Base-by-base conservation (phyloP, 2,797 vertebrate genomes). In the Helostoma temminkii region DNA sequence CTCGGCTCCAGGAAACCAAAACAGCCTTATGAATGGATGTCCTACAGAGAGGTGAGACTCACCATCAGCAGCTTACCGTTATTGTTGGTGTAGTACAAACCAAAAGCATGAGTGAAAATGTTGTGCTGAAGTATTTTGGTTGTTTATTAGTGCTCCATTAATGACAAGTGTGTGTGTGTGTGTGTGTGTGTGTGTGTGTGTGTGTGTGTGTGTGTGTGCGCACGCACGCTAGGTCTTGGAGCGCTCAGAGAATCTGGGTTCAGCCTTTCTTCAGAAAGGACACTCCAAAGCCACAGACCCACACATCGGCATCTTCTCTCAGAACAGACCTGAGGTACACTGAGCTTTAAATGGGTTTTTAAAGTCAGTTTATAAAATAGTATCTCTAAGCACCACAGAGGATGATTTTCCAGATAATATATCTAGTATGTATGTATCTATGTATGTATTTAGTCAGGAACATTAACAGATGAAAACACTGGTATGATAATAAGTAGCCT, bases 291-390 rank as follows among this genome's bases (percentile, higher is more conserved):
- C 84, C 26, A 58, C 80, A 0, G 80, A 94, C 55, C 92, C 94
- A 9, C 91, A 93, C 69, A 82, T 98, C 6, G 97, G 97, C 83
- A 95, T 98, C 82, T 98, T 98, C 66, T 92, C 96, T 48, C 97
- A 98, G 82, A 98, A 97, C 92, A 94, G 96, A 88, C 95, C 96
- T 1, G 97, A 98, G 96, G 97, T 98, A 93, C 64, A 5, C 30
- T 8, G 26, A 26, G 26, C 26, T 26, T 26, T 26, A 26, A 3
- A 26, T 3, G 3, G 26, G 6, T 26, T 26, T 26, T 26, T 6
- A 26, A 6, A 26, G n/a, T n/a, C n/a, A n/a, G n/a, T n/a, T n/a
- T n/a, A n/a, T n/a, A n/a, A n/a, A n/a, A n/a, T n/a, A n/a, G n/a
- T n/a, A n/a, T n/a, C n/a, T n/a, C n/a, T n/a, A n/a, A n/a, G n/a